Evolutionary conservation across 2,113 vertebrate genomes (phyloP), one percentile per base, ranked within the genome.

Genomic region (Podiceps cristatus): DNA sequence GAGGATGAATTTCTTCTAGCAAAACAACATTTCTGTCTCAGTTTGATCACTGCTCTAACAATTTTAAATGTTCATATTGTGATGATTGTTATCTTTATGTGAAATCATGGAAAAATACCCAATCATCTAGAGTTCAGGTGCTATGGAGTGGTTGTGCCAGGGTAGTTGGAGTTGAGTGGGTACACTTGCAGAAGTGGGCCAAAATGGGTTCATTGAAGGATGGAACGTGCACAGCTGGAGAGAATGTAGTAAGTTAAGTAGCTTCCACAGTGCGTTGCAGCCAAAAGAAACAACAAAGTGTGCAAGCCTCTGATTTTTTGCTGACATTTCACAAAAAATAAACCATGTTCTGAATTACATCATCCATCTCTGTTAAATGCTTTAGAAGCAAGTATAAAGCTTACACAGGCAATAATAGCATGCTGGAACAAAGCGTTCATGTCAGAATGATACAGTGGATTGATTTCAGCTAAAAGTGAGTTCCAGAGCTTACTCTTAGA

Each of bases 281-380:
- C 96, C 93, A 86, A 42, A 80, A 80, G 86, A 85, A 94, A 81
- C 80, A 71, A 4, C 13, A 11, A 11, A 81, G 74, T 35, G 52
- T 95, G 78, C 71, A 45, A 73, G 52, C 3, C 77, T 93, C 42
- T 72, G 16, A 53, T 76, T 96, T 93, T 49, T 7, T 90, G 91
- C 91, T 96, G 96, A 66, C 90, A 49, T 90, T 82, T 94, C 79
- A 64, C 74, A 58, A 76, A 92, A 87, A 91, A 44, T 47, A 10
- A 11, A 9, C 66, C 0, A 0, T 78, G 17, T 78, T 92, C 10
- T 49, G 69, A 13, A 50, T 86, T 63, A 42, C 58, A 28, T 94
- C 76, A 88, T 22, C 84, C 18, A 11, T 59, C 7, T 64, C 23
- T 31, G 42, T 71, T 80, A 74, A 58, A 10, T 1, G 47, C 73